These are phyloP conservation scores for Limenitis camilla DNA, from an alignment of 2,888 invertebrate species.

Conservation along the genomic window DNA sequence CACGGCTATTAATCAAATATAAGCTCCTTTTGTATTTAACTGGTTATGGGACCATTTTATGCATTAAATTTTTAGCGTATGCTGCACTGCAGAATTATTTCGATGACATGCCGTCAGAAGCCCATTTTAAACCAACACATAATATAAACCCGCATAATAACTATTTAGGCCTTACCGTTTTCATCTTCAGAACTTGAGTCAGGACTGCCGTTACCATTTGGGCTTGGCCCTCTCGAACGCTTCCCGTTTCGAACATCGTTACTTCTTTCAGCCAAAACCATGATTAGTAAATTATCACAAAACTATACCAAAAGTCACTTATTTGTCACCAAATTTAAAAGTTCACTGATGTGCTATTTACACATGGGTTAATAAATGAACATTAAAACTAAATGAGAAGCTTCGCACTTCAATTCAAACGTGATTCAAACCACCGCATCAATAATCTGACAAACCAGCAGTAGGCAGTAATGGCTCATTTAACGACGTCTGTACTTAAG, in stretches of 20 bases:
- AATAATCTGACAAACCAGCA: slow-evolving; percentile 69
- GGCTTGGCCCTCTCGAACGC: slow-evolving; percentile 92
- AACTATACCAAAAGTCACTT: slow-evolving; percentile 38
- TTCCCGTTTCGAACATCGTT: slow-evolving; percentile 90
- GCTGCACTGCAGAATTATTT: slow-evolving; percentile 7
- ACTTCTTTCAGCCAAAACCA: slow-evolving; percentile 93
- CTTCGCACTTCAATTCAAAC: slow-evolving; percentile 69
- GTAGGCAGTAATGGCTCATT: slow-evolving; percentile 43
- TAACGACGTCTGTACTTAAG: slow-evolving; percentile 53
- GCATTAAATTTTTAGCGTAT: slow-evolving; percentile 10
- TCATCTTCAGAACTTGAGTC: slow-evolving; percentile 91
- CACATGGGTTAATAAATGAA: slow-evolving; percentile 27
- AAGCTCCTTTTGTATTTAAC: slow-evolving; percentile 22
- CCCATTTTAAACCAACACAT: slow-evolving; percentile 5
- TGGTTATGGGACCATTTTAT: slow-evolving; percentile 79
- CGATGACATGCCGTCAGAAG: slow-evolving; percentile 13
- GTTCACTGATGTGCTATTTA: slow-evolving; percentile 27
- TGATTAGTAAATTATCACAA: slow-evolving; percentile 60
- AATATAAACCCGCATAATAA: not conserved
- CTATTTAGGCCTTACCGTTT: slow-evolving; percentile 73
- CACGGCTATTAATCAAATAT: slow-evolving; percentile 10
- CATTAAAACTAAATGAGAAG: slow-evolving; percentile 47
- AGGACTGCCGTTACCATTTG: slow-evolving; percentile 86
- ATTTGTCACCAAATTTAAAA: slow-evolving; percentile 23
- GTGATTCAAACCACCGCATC: slow-evolving; percentile 76